Conservation (phyloP, 2,888 invertebrate genomes). For the Drosophila demipolita region DNA sequence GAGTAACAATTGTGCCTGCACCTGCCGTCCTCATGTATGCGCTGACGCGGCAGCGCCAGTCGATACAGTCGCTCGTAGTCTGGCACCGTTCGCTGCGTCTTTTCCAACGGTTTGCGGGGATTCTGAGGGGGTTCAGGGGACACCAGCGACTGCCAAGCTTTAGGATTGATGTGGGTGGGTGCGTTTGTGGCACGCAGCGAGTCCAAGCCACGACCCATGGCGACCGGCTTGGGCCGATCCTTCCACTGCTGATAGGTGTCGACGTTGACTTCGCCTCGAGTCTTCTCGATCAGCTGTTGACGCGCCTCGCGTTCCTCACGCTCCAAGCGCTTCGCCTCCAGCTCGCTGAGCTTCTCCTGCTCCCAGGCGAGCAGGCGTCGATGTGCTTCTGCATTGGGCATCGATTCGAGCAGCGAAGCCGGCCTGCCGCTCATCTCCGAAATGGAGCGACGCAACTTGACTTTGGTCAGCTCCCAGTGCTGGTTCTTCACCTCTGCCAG, state of each 20-base stretch:
- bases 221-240: conserved; percentile 81
- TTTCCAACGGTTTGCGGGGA: neutral
- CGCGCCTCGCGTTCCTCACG: neutral
- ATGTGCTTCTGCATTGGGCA: conserved; percentile 3
- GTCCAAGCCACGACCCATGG: conserved; percentile 79
- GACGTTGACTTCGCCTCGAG: conserved; percentile 22
- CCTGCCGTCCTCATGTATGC: neutral
- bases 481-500: conserved; percentile 22
- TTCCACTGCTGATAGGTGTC: conserved; percentile 41
- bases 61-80: conserved; percentile 38
- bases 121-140: neutral
- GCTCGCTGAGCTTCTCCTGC: conserved; percentile 1
- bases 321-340: conserved; percentile 15
- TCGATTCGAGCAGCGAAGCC: neutral
- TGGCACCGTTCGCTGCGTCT: conserved; percentile 8
- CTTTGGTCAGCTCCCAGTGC: conserved; percentile 34
- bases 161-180: conserved; percentile 77
- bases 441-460: conserved; percentile 24
- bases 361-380: conserved; percentile 37
- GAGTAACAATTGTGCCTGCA: neutral
- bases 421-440: conserved; percentile 30
- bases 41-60: conserved; percentile 38
- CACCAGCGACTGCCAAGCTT: conserved; percentile 66
- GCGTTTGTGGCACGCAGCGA: conserved; percentile 81
- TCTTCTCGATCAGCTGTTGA: neutral